Evolutionary conservation across 2,113 vertebrate genomes (phyloP).

Genomic region (Pomatorhinus ruficollis): DNA sequence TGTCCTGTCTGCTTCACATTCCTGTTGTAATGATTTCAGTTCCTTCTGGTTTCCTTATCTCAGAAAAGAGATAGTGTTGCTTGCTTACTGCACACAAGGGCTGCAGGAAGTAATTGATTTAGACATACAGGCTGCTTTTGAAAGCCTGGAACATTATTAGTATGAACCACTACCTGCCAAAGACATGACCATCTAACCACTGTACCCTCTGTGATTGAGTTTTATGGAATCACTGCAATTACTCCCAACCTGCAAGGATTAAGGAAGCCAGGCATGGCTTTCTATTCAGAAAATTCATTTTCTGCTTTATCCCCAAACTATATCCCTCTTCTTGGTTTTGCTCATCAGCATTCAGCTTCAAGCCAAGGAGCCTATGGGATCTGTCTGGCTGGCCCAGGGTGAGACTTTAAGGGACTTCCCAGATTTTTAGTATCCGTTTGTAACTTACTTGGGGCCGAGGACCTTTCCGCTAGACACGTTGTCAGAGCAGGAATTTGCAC

Average conservation of each 20-base stretch:
- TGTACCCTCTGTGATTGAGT: not conserved
- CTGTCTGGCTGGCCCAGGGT: not conserved
- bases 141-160: constrained; percentile 53
- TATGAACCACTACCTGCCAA: constrained; percentile 14
- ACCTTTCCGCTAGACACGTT: fast-evolving
- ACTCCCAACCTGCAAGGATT: not conserved
- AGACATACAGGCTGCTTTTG: constrained; percentile 46
- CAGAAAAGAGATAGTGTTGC: constrained; percentile 9
- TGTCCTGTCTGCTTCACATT: constrained; percentile 6
- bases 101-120: constrained; percentile 41
- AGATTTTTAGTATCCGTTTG: not conserved
- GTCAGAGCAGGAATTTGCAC: not conserved
- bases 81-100: not conserved
- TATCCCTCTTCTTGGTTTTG: not conserved
- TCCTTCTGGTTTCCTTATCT: constrained; percentile 48
- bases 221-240: not conserved
- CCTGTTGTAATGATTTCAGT: not conserved
- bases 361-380: not conserved
- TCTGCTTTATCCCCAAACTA: not conserved
- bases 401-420: not conserved
- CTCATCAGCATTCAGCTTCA: not conserved
- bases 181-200: constrained; percentile 33
- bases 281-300: not conserved
- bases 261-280: not conserved
- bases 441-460: not conserved